Evolutionary conservation across 2,888 invertebrate genomes (phyloP).

Genomic region (Hybos culiciformis): DNA sequence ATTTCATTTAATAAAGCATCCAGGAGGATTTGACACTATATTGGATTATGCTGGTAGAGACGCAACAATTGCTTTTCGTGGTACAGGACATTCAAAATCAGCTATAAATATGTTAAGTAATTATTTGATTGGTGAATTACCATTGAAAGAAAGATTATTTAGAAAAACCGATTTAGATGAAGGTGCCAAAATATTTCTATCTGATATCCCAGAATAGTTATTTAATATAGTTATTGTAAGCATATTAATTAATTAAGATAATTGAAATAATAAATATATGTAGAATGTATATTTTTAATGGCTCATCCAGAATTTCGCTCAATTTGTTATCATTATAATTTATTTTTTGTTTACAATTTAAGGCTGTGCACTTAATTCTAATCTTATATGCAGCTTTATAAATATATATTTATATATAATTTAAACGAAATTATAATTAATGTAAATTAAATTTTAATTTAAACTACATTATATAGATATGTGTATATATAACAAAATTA

Average conservation of each 20-base stretch:
- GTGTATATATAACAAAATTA: too few relatives aligned
- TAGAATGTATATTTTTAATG: not conserved
- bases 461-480: too few relatives aligned
- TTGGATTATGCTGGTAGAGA: slow-evolving; percentile 75
- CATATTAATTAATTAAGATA: not conserved
- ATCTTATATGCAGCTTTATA: not conserved
- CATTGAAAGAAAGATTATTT: slow-evolving; percentile 58
- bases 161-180: slow-evolving; percentile 26
- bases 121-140: slow-evolving; percentile 65
- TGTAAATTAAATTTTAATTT: too few relatives aligned
- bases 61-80: slow-evolving; percentile 68
- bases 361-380: not conserved
- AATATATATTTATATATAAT: not conserved
- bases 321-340: too few relatives aligned
- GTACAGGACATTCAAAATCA: slow-evolving; percentile 58
- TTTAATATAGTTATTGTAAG: not conserved
- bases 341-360: not conserved
- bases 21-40: slow-evolving; percentile 69
- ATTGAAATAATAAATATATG: not conserved
- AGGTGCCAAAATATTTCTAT: slow-evolving; percentile 21
- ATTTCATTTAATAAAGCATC: slow-evolving; percentile 46
- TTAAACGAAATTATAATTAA: too few relatives aligned
- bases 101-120: slow-evolving; percentile 51
- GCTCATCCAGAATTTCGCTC: too few relatives aligned
- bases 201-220: slow-evolving; percentile 27